Evolutionary conservation across 2,113 vertebrate genomes (phyloP).

Genomic region (human (Homo sapiens)): DNA sequence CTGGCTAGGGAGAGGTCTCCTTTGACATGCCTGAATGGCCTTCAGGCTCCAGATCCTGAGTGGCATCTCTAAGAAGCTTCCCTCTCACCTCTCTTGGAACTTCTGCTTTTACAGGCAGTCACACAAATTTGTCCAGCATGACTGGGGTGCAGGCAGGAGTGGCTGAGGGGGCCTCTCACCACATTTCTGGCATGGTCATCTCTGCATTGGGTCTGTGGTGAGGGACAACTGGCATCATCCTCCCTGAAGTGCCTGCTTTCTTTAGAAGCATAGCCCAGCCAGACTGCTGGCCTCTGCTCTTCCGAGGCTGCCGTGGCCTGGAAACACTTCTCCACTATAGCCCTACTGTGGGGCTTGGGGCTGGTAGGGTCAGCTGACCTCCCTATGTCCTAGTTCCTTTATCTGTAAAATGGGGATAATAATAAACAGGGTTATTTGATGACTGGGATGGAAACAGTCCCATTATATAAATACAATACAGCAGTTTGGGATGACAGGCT

Average conservation of each 20-base stretch:
- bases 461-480: constrained; percentile 78
- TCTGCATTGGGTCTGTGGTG: neutral
- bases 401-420: constrained; percentile 81
- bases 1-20: neutral
- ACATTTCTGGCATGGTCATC: neutral
- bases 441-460: constrained; percentile 66
- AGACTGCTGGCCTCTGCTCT: neutral
- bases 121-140: neutral
- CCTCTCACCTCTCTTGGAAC: neutral
- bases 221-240: neutral
- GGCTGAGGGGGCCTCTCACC: neutral
- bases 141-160: neutral
- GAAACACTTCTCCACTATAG: constrained; percentile 2
- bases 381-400: constrained; percentile 73
- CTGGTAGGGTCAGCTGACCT: constrained; percentile 58
- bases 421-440: constrained; percentile 75
- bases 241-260: neutral
- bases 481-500: constrained; percentile 70
- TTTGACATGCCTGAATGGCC: neutral
- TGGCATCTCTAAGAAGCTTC: neutral
- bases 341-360: constrained; percentile 7
- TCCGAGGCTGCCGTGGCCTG: neutral
- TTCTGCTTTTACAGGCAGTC: neutral
- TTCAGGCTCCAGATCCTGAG: neutral
- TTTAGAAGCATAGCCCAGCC: neutral